phyloP scores from a whole-genome alignment of 2,888 invertebrate genomes.

The Caenorhabditis imperialis region DNA sequence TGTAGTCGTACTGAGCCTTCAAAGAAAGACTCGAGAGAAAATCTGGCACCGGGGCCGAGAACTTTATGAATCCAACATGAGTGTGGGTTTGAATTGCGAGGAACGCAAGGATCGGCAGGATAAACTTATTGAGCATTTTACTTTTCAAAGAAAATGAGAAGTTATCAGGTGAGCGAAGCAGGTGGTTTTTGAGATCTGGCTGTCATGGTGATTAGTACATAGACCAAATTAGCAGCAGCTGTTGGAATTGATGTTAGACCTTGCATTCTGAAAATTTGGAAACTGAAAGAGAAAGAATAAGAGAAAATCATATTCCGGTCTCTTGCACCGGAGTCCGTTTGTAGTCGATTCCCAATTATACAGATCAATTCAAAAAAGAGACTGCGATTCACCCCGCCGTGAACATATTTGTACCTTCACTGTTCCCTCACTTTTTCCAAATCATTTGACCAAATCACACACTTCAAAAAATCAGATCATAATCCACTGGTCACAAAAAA shows the following conservation, averaged over 20 bases:
- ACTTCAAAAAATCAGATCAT: too few species aligned
- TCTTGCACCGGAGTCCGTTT: too few species aligned
- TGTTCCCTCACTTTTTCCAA: too few species aligned
- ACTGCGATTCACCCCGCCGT: too few species aligned
- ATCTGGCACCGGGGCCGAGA: constrained; percentile 15
- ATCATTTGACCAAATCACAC: constrained; percentile 28
- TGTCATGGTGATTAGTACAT: constrained; percentile 18
- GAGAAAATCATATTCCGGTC: too few species aligned
- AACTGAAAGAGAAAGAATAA: too few species aligned
- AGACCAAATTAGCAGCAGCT: background rate
- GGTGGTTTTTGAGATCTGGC: constrained; percentile 5
- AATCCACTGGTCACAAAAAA: constrained; percentile 20
- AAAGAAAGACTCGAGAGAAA: constrained; percentile 22
- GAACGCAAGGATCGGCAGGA: constrained; percentile 10
- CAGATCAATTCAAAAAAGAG: too few species aligned
- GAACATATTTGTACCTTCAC: too few species aligned
- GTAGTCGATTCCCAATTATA: too few species aligned
- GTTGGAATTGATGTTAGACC: constrained; percentile 3
- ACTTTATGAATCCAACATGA: constrained; percentile 31
- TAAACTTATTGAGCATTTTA: constrained; percentile 4
- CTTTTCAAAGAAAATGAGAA: background rate
- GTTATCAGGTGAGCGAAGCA: too few species aligned
- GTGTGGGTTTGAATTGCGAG: constrained; percentile 17
- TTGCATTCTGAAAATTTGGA: too few species aligned
- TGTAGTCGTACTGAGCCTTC: constrained; percentile 42